Conservation (phyloP, 2,888 invertebrate species). For the Leptopilina drosophilae region DNA sequence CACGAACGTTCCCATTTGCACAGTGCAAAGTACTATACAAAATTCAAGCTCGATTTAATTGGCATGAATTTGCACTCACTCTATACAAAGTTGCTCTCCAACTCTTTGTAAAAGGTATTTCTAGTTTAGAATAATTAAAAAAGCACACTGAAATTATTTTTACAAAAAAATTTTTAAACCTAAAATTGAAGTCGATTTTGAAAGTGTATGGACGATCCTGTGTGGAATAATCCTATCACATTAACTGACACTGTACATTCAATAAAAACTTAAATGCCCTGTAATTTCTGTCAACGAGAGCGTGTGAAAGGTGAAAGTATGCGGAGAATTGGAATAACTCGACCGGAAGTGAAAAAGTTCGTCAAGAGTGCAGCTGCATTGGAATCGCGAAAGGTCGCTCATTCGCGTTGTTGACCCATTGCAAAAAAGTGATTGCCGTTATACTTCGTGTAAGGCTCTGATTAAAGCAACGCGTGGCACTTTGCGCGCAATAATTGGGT, state of each 20-base stretch:
- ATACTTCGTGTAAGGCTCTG: conserved; percentile 23
- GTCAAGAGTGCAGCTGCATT: conserved; percentile 28
- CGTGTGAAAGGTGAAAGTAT: conserved; percentile 41
- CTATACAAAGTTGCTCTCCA: background rate
- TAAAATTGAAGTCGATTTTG: background rate
- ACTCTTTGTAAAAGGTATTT: background rate
- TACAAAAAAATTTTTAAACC: too few relatives aligned
- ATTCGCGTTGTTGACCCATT: conserved; percentile 18
- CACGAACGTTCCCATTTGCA: conserved; percentile 54
- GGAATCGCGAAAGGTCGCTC: conserved; percentile 28
- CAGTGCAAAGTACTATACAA: conserved; percentile 1
- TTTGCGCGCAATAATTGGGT: conserved; percentile 31
- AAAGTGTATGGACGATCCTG: background rate
- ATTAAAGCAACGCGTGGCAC: conserved; percentile 40
- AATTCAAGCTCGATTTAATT: conserved; percentile 13
- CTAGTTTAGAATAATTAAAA: background rate
- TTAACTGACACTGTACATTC: background rate
- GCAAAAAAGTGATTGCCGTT: conserved; percentile 28
- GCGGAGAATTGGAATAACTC: conserved; percentile 25
- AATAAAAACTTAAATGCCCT: conserved; percentile 22
- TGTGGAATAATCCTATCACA: background rate
- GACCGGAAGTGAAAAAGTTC: conserved; percentile 39
- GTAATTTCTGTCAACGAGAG: conserved; percentile 37
- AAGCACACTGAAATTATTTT: too few relatives aligned
- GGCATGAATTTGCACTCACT: conserved; percentile 16